Conservation (phyloP, 2,113 vertebrate genomes). For the Spheniscus mendiculus region DNA sequence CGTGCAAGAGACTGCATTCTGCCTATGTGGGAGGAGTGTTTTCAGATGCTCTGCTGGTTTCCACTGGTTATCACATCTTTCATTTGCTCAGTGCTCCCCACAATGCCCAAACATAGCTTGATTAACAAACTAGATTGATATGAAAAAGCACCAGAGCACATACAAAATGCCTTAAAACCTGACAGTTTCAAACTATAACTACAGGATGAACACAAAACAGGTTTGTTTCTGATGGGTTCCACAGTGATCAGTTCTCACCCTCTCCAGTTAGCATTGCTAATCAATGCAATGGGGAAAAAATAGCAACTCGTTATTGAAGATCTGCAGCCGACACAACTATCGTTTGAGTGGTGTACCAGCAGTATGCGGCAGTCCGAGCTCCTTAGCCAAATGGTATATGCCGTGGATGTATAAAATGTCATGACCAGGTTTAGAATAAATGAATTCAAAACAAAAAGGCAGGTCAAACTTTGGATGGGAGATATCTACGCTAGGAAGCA, state of each 20-base stretch:
- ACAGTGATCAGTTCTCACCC: background rate
- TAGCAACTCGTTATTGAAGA: background rate
- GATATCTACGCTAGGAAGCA: background rate
- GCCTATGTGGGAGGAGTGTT: background rate
- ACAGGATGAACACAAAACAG: background rate
- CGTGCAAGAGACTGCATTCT: background rate
- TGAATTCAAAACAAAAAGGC: background rate
- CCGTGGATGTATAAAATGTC: background rate
- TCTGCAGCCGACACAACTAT: background rate
- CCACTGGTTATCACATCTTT: background rate
- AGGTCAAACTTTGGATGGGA: background rate
- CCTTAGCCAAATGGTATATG: background rate
- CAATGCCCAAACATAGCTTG: background rate
- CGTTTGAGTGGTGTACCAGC: background rate
- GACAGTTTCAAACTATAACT: background rate
- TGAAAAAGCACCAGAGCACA: background rate
- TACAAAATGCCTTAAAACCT: background rate
- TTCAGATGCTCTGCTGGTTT: background rate
- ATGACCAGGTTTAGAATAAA: background rate
- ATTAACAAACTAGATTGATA: background rate
- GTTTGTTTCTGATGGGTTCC: background rate
- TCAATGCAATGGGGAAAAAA: background rate
- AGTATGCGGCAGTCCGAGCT: background rate
- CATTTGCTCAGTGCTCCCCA: background rate
- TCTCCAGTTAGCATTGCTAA: background rate